phyloP scores from a whole-genome alignment of 1,140 invertebrate genomes.

The Caerostris extrusa region DNA sequence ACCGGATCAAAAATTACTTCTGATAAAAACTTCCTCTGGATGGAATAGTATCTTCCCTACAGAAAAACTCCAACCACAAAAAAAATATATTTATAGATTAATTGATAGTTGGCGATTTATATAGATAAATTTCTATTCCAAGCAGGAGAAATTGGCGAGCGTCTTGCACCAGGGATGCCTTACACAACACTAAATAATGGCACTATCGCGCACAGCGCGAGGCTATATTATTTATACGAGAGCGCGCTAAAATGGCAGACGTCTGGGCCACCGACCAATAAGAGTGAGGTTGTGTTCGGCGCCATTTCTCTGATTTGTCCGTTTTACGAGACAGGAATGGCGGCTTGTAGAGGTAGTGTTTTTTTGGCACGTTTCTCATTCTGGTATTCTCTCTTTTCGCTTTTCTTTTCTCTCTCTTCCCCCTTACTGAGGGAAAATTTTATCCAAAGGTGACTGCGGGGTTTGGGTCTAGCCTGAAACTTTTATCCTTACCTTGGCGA shows the following conservation, averaged over 20 bases:
- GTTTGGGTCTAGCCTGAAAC: not conserved
- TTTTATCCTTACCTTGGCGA: slow-evolving; percentile 21
- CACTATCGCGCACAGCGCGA: slow-evolving; percentile 40
- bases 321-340: slow-evolving; percentile 73
- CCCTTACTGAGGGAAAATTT: not conserved
- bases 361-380: slow-evolving; percentile 75
- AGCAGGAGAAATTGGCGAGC: not conserved
- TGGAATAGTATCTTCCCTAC: not conserved
- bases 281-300: slow-evolving; percentile 44
- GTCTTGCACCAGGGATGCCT: not conserved
- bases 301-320: slow-evolving; percentile 73
- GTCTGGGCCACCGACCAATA: slow-evolving; percentile 64
- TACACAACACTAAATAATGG: slow-evolving; percentile 51
- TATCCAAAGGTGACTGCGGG: slow-evolving; percentile 20
- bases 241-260: slow-evolving; percentile 71
- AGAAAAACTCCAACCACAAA: not conserved
- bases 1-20: not conserved
- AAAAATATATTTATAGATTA: not conserved
- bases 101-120: not conserved
- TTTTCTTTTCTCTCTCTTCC: not conserved
- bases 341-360: slow-evolving; percentile 75
- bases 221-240: slow-evolving; percentile 66
- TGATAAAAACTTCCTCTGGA: not conserved
- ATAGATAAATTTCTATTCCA: not conserved
- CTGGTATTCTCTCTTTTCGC: slow-evolving; percentile 40